Percentiles rank a stretch among this genome's conserved stretches.
Conservation (phyloP, 2,797 vertebrate species). For the Gymnoscopelus braueri region DNA sequence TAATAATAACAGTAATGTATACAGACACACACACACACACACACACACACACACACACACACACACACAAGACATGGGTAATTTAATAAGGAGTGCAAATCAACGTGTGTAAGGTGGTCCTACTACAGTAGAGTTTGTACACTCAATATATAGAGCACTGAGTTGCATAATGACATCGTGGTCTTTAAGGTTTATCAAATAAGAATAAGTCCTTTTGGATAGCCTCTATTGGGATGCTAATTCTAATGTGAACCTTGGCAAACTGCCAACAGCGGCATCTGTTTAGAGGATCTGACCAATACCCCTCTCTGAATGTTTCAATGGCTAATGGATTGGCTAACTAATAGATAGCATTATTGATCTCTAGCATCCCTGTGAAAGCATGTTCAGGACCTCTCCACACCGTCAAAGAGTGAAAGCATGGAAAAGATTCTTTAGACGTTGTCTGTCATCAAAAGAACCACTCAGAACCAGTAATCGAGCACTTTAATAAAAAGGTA, state of each 20-base stretch:
- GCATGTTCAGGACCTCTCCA: constrained; percentile 38
- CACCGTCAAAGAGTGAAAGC: constrained; percentile 20
- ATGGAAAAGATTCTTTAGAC: no score
- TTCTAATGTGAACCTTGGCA: constrained; percentile 42
- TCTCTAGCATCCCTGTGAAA: constrained; percentile 40
- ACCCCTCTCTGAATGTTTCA: constrained; percentile 29
- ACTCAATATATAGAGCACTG: not conserved
- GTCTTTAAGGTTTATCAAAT: constrained; percentile 13
- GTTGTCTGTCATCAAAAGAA: not conserved
- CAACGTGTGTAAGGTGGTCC: not conserved
- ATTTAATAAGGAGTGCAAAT: not conserved
- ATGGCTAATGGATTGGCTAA: constrained; percentile 48
- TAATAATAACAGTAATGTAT: no score
- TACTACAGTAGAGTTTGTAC: not conserved
- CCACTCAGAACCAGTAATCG: not conserved
- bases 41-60: no score
- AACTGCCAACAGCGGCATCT: constrained; percentile 29
- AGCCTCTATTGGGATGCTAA: constrained; percentile 14
- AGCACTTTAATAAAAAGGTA: not conserved
- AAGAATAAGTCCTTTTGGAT: not conserved
- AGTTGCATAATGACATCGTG: not conserved
- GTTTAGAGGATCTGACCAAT: constrained; percentile 28
- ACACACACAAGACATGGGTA: not conserved
- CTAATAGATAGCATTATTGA: constrained; percentile 52
- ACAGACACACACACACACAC: no score